phyloP scores from a whole-genome alignment of 2,888 invertebrate genomes.

The Arctia plantaginis region DNA sequence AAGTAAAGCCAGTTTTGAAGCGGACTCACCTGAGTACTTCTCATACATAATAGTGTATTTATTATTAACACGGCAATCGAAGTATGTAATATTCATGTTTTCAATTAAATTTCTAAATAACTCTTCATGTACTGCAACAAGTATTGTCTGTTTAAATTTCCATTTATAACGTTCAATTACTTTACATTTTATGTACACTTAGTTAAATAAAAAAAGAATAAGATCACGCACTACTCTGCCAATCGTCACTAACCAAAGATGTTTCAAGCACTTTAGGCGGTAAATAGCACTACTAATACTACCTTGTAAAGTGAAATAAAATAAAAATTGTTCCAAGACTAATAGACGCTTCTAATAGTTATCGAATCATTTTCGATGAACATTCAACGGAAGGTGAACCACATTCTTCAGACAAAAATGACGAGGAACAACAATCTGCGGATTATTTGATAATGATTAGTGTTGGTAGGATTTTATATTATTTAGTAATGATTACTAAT shows the following conservation, averaged over 20 bases:
- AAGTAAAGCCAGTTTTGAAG: background rate
- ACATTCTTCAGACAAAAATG: slow-evolving; percentile 27
- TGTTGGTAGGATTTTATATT: slow-evolving; percentile 18
- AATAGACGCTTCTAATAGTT: background rate
- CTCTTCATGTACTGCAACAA: too few relatives aligned
- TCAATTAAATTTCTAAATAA: too few relatives aligned
- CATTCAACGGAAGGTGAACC: slow-evolving; percentile 42
- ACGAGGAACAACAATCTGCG: slow-evolving; percentile 30
- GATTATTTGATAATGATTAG: slow-evolving; percentile 17
- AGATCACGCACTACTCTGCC: background rate
- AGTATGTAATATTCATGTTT: background rate
- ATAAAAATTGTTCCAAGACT: background rate
- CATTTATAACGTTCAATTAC: background rate
- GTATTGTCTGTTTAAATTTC: background rate
- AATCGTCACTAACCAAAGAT: too few relatives aligned
- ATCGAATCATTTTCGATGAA: background rate
- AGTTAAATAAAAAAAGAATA: background rate
- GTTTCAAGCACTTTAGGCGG: background rate
- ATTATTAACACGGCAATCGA: too few relatives aligned
- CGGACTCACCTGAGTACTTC: background rate
- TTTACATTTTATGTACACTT: too few relatives aligned
- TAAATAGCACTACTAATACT: background rate
- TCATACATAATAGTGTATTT: too few relatives aligned
- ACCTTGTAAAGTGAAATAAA: background rate
- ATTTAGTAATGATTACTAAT: background rate